A percentile compares a stretch with the other conserved stretches of the same genome.
Evolutionary conservation across 2,888 invertebrate genomes (phyloP).

Genomic region (Tenthredo distinguenda): DNA sequence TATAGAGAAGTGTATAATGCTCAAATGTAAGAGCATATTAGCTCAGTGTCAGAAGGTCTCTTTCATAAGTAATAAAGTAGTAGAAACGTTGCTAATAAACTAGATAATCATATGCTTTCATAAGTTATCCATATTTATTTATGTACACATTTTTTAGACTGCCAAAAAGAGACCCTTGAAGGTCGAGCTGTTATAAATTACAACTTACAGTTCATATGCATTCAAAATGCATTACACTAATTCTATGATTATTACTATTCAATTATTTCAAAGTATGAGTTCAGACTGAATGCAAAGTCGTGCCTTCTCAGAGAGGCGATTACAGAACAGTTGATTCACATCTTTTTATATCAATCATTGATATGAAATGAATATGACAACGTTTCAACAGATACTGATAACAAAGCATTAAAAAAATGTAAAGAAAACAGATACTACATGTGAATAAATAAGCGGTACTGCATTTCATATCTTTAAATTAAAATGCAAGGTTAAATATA

Average conservation of each 20-base stretch:
- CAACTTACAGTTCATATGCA: background rate
- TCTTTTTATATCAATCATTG: background rate
- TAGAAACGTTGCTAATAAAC: background rate
- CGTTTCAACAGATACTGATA: background rate
- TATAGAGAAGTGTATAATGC: slow-evolving; percentile 45
- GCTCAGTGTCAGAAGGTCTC: slow-evolving; percentile 18
- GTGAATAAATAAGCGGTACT: background rate
- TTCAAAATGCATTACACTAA: slow-evolving; percentile 11
- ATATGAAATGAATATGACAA: background rate
- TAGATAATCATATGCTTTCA: slow-evolving; percentile 4
- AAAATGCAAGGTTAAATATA: background rate
- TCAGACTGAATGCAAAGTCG: slow-evolving; percentile 11
- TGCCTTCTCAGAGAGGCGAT: background rate
- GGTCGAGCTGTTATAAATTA: background rate
- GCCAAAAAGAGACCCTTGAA: slow-evolving; percentile 14
- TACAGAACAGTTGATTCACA: background rate
- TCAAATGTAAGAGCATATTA: background rate
- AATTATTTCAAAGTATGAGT: background rate
- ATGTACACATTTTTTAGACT: slow-evolving; percentile 15
- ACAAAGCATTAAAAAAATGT: background rate
- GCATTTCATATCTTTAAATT: background rate
- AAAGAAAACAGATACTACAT: background rate
- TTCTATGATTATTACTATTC: background rate
- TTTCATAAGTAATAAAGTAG: slow-evolving; percentile 10
- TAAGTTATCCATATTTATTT: background rate